Evolutionary conservation across 1,140 invertebrate species (phyloP), one percentile per base, ranked within the genome.

Genomic region (Brachionus angularis): DNA sequence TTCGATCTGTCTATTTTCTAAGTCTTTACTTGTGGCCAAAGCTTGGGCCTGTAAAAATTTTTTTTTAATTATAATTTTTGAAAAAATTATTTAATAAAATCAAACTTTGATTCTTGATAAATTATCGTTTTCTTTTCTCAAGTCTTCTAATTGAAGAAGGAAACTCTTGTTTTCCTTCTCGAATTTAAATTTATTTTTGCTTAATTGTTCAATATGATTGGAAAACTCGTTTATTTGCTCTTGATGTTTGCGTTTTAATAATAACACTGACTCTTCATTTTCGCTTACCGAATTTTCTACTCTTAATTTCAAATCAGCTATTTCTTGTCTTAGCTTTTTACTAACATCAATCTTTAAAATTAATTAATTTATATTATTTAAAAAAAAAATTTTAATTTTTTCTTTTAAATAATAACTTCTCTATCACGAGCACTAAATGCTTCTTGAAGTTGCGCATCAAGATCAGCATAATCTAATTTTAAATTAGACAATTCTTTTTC

Each of bases 151-250:
- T 71, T 71, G 46, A 18, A 46, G 47, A 55, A 58, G 70, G 34
- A 55, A 61, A 21, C 23, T 31, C 16, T 55, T 55, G 18, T 58
- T 71, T 31, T 71, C 70, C 49, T 71, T 71, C 47, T 71, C 70
- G 34, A 39, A 61, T 58, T 46, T 71, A 36, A 42, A 29, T 25
- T 31, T 42, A 5, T 21, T 16, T 29, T 61, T 55, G 21, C 29
- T 55, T 34, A 58, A 23, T 33, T 47, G 31, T 58, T 71, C 70
- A 23, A 55, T 10, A 27, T 71, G 70, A 25, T 27, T 36, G 3
- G 70, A 52, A n/a, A 71, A 21, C 21, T 71, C 70, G 50, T 50
- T 58, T 18, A 58, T 55, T 44, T 42, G 25, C 23, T 71, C 70
- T 55, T 71, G 70, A 31, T 44, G 46, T 33, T 21, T 50, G 14